phyloP scores from a whole-genome alignment of 1,140 invertebrate genomes.

The Zaprionus davidi region DNA sequence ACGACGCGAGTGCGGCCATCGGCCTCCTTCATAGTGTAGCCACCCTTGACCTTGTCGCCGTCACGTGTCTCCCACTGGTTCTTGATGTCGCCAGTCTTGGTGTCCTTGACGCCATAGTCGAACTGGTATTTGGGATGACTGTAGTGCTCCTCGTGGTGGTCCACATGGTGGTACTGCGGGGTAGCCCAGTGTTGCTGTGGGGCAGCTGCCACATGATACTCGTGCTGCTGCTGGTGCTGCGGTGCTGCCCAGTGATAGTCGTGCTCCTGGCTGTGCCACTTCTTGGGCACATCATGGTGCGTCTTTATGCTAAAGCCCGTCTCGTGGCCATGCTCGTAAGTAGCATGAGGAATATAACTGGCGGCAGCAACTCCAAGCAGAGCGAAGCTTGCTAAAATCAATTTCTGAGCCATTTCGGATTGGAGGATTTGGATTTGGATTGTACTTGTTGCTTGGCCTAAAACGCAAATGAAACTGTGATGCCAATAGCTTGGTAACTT shows the following conservation, averaged over 20 bases:
- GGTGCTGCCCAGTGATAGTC: constrained; percentile 43
- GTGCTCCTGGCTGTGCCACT: constrained; percentile 60
- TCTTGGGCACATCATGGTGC: constrained; percentile 62
- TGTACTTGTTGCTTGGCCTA: constrained; percentile 41
- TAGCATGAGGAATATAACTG: constrained; percentile 48
- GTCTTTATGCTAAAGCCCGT: constrained; percentile 61
- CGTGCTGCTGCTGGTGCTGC: constrained; percentile 21
- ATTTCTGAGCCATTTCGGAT: constrained; percentile 47
- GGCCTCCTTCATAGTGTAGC: constrained; percentile 86
- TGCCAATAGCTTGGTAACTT: constrained; percentile 26
- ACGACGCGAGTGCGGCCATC: constrained; percentile 87
- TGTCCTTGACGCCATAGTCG: constrained; percentile 90
- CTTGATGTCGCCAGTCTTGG: constrained; percentile 89
- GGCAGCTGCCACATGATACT: constrained; percentile 22
- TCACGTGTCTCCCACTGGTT: constrained; percentile 87
- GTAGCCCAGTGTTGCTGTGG: constrained; percentile 48
- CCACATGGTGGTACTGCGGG: constrained; percentile 40
- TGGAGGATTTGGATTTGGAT: neutral
- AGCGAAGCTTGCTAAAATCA: constrained; percentile 51
- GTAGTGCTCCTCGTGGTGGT: constrained; percentile 62
- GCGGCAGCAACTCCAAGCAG: constrained; percentile 45
- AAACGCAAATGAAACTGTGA: constrained; percentile 61
- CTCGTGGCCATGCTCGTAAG: constrained; percentile 49
- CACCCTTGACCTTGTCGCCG: constrained; percentile 87
- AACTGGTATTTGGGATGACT: constrained; percentile 88